These are phyloP conservation scores for Lacanobia wlatinum DNA, from an alignment of 2,888 invertebrate genomes.

Conservation along the genomic window DNA sequence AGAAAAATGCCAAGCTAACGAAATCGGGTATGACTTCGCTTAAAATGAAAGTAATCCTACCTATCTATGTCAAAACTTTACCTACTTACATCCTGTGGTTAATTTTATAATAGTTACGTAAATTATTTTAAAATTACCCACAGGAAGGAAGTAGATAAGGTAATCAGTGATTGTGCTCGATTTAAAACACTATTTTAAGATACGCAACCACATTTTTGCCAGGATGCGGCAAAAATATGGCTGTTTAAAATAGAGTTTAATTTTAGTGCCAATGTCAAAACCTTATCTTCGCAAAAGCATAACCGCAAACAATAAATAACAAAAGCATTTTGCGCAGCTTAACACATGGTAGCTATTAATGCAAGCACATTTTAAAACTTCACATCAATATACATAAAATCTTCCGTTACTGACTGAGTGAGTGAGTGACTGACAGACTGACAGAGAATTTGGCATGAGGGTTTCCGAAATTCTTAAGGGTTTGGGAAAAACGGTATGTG, in stretches of 20 bases:
- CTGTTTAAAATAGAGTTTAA: neutral
- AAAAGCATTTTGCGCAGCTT: neutral
- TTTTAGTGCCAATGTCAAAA: conserved; percentile 19
- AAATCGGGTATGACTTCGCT: neutral
- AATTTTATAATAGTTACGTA: too few relatives aligned
- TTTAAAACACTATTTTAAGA: neutral
- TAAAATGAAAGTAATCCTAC: too few relatives aligned
- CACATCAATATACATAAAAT: too few relatives aligned
- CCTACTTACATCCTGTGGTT: too few relatives aligned
- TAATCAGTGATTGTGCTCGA: neutral
- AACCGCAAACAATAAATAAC: neutral
- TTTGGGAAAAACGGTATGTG: too few relatives aligned
- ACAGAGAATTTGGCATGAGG: too few relatives aligned
- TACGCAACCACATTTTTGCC: conserved; percentile 15
- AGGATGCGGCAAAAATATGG: too few relatives aligned
- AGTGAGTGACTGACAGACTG: too few relatives aligned
- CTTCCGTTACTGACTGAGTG: too few relatives aligned
- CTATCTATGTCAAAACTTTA: too few relatives aligned
- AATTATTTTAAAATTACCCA: neutral
- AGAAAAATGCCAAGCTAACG: neutral
- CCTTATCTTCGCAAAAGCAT: conserved; percentile 12
- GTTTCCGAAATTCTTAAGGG: too few relatives aligned
- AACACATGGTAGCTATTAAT: neutral
- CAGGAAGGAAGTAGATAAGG: conserved; percentile 15
- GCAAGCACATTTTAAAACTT: neutral